Percentiles rank a stretch among this genome's conserved stretches.
These are phyloP conservation scores for Sebastes hopkinsi DNA, from an alignment of 2,797 vertebrate species.

Conservation along the genomic window DNA sequence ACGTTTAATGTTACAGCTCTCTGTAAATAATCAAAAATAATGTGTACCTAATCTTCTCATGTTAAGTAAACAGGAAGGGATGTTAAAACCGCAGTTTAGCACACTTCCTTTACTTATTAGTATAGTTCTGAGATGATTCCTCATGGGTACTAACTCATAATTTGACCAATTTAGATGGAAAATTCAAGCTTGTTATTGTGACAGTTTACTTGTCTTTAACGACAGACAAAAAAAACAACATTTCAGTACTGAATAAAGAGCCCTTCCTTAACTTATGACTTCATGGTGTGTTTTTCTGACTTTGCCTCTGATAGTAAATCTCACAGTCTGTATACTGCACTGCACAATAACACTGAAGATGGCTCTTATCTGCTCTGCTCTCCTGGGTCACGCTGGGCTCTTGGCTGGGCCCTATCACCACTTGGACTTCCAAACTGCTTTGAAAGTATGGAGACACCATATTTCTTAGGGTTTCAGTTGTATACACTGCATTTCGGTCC, in stretches of 20 bases:
- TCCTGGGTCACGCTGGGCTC: not conserved
- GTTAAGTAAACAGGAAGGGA: not conserved
- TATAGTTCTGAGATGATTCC: not conserved
- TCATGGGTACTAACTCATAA: not conserved
- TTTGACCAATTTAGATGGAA: not conserved
- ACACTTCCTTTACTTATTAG: not conserved
- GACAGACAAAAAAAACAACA: not conserved
- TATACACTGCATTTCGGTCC: fast-evolving
- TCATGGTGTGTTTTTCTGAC: not conserved
- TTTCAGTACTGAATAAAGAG: not conserved
- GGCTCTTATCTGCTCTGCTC: not conserved
- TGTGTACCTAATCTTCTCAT: not conserved
- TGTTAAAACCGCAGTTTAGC: not conserved
- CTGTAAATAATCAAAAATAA: not conserved
- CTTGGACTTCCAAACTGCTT: not conserved
- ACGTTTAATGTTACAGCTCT: not conserved
- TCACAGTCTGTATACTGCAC: not conserved
- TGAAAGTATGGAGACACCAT: not conserved
- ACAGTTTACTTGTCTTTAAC: too few species aligned
- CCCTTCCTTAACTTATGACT: not conserved
- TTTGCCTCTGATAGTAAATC: not conserved
- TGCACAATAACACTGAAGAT: not conserved
- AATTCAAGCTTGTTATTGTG: not conserved
- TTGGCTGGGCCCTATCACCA: not conserved
- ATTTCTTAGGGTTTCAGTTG: not conserved